A percentile compares a stretch with the other conserved stretches of the same genome.
phyloP scores from a whole-genome alignment of 1,140 invertebrate genomes.

The Leucophenga varia region DNA sequence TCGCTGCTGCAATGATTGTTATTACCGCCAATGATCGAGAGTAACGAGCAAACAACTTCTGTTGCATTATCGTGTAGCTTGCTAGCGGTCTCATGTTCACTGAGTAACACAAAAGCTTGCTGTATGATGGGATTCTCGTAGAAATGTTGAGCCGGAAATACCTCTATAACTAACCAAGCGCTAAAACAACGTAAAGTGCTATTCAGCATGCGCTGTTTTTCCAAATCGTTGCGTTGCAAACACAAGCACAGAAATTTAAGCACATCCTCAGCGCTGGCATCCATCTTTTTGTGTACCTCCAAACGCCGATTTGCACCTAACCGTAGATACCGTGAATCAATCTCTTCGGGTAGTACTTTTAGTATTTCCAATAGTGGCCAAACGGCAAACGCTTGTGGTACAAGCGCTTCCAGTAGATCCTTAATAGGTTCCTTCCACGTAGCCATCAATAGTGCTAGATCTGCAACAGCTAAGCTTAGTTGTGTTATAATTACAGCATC shows the following conservation, averaged over 20 bases:
- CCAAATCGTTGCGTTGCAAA: slow-evolving; percentile 60
- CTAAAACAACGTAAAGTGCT: slow-evolving; percentile 77
- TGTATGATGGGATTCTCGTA: slow-evolving; percentile 69
- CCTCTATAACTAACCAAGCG: slow-evolving; percentile 75
- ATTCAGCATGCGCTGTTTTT: slow-evolving; percentile 59
- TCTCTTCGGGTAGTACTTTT: slow-evolving; percentile 94
- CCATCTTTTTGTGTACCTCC: slow-evolving; percentile 78
- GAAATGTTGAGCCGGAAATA: slow-evolving; percentile 67
- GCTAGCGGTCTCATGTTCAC: slow-evolving; percentile 65
- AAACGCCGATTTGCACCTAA: slow-evolving; percentile 87
- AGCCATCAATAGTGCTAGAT: slow-evolving; percentile 91
- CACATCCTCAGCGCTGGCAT: slow-evolving; percentile 66
- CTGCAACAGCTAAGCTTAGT: slow-evolving; percentile 87
- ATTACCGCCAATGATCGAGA: slow-evolving; percentile 77
- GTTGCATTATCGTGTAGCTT: slow-evolving; percentile 86
- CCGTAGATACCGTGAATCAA: slow-evolving; percentile 78
- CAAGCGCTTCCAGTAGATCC: slow-evolving; percentile 77
- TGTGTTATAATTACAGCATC: slow-evolving; percentile 86
- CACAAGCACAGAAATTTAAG: slow-evolving; percentile 77
- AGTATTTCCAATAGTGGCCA: slow-evolving; percentile 89
- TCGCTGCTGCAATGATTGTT: slow-evolving; percentile 60
- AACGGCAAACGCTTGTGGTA: slow-evolving; percentile 64
- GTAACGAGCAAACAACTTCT: slow-evolving; percentile 86
- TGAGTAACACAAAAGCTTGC: slow-evolving; percentile 70
- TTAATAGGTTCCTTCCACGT: slow-evolving; percentile 86